Evolutionary conservation across 2,888 invertebrate species (phyloP).

Genomic region (Petrophora chlorosata): DNA sequence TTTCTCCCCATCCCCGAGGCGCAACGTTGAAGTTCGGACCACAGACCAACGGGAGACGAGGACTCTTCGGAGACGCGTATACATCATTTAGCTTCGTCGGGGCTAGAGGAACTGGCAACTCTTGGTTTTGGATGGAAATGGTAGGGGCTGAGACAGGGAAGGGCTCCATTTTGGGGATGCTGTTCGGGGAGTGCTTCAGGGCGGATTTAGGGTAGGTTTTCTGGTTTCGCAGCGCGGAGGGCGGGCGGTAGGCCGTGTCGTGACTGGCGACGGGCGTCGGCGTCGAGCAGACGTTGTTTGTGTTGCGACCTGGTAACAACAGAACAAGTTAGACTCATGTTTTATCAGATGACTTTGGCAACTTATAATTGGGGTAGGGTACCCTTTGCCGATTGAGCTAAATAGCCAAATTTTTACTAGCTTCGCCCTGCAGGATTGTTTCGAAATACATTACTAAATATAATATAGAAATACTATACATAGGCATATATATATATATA

Average conservation of each 20-base stretch:
- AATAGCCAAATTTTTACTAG: no score
- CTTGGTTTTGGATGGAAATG: conserved; percentile 58
- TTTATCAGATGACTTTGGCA: no score
- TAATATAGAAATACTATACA: no score
- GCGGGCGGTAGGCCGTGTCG: conserved; percentile 80
- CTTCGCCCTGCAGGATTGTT: no score
- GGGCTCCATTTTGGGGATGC: conserved; percentile 76
- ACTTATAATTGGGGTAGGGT: no score
- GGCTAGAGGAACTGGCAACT: conserved; percentile 70
- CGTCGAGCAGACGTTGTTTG: conserved; percentile 72
- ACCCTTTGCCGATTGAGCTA: no score
- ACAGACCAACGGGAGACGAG: conserved; percentile 65
- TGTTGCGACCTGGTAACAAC: conserved; percentile 74
- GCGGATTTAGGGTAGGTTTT: conserved; percentile 78
- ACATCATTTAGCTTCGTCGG: conserved; percentile 78
- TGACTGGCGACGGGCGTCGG: conserved; percentile 75
- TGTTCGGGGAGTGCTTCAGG: conserved; percentile 62
- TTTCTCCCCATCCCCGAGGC: conserved; percentile 91
- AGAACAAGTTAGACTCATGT: no score
- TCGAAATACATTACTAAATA: no score
- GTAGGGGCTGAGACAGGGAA: conserved; percentile 72
- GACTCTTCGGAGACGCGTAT: conserved; percentile 73
- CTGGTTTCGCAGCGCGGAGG: conserved; percentile 73
- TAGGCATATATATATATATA: no score
- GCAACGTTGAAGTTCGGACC: conserved; percentile 91